Conservation (phyloP, 2,113 vertebrate genomes). For the Pogonocichla stellata region DNA sequence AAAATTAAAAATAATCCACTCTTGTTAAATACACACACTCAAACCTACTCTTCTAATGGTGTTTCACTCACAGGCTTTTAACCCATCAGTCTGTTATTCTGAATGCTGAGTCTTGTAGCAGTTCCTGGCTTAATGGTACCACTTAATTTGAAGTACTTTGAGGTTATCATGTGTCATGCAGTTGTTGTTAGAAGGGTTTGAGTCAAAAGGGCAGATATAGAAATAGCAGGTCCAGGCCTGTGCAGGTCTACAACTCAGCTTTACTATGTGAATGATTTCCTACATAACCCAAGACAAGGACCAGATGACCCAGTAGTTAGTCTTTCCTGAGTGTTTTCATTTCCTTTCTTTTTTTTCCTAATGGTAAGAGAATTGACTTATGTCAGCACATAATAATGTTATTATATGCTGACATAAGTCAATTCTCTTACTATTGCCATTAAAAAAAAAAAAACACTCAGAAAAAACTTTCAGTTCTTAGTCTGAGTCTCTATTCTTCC, state of each 20-base stretch:
- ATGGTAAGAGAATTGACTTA: background rate
- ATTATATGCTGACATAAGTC: background rate
- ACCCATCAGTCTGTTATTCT: background rate
- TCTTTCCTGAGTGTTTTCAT: background rate
- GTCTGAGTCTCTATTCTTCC: background rate
- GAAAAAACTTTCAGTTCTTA: background rate
- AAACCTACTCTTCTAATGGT: background rate
- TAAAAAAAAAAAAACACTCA: background rate
- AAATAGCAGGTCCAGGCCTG: background rate
- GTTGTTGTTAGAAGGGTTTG: background rate
- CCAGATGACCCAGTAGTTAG: background rate
- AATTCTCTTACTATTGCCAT: background rate
- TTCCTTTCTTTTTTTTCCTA: background rate
- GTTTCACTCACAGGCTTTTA: background rate
- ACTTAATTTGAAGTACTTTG: background rate
- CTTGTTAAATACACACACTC: background rate
- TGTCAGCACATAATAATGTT: background rate
- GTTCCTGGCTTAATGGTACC: background rate
- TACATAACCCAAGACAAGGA: background rate
- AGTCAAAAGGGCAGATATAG: background rate
- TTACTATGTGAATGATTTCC: background rate
- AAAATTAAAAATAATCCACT: background rate
- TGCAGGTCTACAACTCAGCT: background rate
- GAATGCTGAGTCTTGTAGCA: background rate
- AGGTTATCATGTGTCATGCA: background rate